Base-by-base conservation (phyloP, 2,113 vertebrate species). In the Dicentrarchus labrax region DNA sequence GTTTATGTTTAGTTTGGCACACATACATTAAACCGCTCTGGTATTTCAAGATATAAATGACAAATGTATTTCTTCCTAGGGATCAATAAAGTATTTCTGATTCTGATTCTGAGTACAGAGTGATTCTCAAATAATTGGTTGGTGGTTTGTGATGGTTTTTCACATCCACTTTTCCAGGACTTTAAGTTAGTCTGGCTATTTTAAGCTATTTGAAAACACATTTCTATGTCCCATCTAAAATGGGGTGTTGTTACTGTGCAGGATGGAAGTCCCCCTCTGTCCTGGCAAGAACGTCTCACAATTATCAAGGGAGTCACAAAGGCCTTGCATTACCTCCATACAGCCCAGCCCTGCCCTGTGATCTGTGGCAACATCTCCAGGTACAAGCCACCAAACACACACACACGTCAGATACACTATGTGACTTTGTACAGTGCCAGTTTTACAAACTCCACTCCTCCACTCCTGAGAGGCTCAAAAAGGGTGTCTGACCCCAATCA, bases 311-410 rank as follows among this genome's bases (percentile, higher is more conserved):
- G 92, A 62, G 67, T 83, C 45, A 86, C 88, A 0, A 85, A 89
- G 90, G 94, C 92, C 36, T 22, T 96, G 56, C 78, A 83, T 30
- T 91, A 93, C 74, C 91, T 97, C 72, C 95, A 95, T 64, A 85
- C 36, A 38, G 36, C 82, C 0, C 80, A 91, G 53, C 88, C 91
- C 0, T 94, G 83, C 61, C 72, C 86, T 0, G 83, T 96, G 65
- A 72, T 92, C 88, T 95, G 93, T 87, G 95, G 91, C 57, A 96
- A 92, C 81, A 91, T 95, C 76, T 94, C 92, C 65, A 96, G 94
- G 92, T 96, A 72, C 38, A 0, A 22, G 17, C 9, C 39, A 16
- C 36, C 15, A 48, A 38, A 54, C 60, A 57, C 38, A 56, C 77
- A 22, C 65, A n/a, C 24, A 10, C 47, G 8, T 5, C 10, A 3